These are phyloP conservation scores for Troglohyphantes excavatus DNA, from an alignment of 2,888 invertebrate species.

Conservation along the genomic window DNA sequence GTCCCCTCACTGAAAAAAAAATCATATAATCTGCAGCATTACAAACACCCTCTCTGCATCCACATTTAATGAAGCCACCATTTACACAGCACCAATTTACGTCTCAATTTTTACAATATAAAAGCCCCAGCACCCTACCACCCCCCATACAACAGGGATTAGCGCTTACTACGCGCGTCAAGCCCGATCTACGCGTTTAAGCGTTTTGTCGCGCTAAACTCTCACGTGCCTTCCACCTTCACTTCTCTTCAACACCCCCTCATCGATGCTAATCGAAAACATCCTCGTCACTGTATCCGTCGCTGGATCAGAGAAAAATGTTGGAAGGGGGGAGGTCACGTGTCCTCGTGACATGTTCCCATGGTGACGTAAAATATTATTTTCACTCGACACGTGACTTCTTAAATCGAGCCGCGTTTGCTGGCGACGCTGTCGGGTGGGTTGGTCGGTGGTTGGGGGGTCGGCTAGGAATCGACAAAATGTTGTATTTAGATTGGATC, in stretches of 20 bases:
- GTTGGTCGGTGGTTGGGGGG: not conserved
- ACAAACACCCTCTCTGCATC: not conserved
- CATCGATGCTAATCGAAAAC: constrained; percentile 52
- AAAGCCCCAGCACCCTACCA: not conserved
- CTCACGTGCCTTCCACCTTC: constrained; percentile 11
- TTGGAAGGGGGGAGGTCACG: constrained; percentile 43
- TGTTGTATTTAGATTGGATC: not conserved
- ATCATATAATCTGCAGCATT: too few species aligned
- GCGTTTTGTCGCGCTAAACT: constrained; percentile 26
- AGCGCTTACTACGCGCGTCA: not conserved
- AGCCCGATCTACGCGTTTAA: constrained; percentile 17
- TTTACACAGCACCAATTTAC: not conserved
- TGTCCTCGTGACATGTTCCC: constrained; percentile 71
- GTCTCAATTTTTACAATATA: not conserved
- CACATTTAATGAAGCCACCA: not conserved
- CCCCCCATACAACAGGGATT: constrained; percentile 3
- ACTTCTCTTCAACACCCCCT: constrained; percentile 11
- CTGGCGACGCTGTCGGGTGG: constrained; percentile 40
- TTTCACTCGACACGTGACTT: constrained; percentile 74
- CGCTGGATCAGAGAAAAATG: not conserved
- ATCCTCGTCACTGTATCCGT: constrained; percentile 50
- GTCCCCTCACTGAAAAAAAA: too few species aligned
- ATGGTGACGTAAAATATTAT: constrained; percentile 75
- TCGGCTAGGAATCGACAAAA: not conserved
- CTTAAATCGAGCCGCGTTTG: constrained; percentile 70